phyloP scores from a whole-genome alignment of 30 jellyfish, hydroid and myxozoan genomes.

The Hydractinia symbiolongicarpus region DNA sequence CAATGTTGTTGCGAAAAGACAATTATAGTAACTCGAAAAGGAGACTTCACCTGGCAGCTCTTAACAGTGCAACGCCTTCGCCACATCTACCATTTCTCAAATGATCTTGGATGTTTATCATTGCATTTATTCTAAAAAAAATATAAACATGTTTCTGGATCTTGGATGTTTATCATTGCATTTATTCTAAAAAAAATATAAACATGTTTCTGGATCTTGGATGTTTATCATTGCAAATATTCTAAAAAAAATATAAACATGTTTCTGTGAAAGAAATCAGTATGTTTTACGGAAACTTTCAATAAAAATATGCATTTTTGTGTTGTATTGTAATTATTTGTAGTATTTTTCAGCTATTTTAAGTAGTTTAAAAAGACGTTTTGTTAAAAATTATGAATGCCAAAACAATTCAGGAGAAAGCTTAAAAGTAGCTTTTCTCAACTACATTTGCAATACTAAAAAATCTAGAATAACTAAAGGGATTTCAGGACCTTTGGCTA shows the following conservation, averaged over 20 bases:
- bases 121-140: conserved; percentile 36
- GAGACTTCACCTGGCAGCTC: conserved; percentile 68
- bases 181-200: conserved; percentile 26
- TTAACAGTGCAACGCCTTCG: conserved; percentile 62
- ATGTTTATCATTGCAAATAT: conserved; percentile 39
- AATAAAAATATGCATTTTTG: too few relatives aligned
- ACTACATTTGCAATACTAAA: not conserved
- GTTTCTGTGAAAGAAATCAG: not conserved
- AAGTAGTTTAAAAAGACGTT: too few relatives aligned
- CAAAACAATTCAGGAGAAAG: not conserved
- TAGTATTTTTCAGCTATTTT: too few relatives aligned
- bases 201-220: too few relatives aligned
- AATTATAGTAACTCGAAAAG: not conserved
- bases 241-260: conserved; percentile 14
- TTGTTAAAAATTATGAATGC: not conserved
- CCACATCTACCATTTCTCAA: conserved; percentile 31
- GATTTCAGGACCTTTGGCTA: too few relatives aligned
- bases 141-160: too few relatives aligned
- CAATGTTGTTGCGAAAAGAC: not conserved
- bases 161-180: conserved; percentile 60
- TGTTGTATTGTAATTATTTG: too few relatives aligned
- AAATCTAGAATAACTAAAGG: too few relatives aligned
- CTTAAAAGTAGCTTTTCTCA: not conserved
- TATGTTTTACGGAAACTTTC: not conserved
- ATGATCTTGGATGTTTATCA: conserved; percentile 58